Conservation (phyloP, 2,797 vertebrate species). For the Ficedula albicollis region DNA sequence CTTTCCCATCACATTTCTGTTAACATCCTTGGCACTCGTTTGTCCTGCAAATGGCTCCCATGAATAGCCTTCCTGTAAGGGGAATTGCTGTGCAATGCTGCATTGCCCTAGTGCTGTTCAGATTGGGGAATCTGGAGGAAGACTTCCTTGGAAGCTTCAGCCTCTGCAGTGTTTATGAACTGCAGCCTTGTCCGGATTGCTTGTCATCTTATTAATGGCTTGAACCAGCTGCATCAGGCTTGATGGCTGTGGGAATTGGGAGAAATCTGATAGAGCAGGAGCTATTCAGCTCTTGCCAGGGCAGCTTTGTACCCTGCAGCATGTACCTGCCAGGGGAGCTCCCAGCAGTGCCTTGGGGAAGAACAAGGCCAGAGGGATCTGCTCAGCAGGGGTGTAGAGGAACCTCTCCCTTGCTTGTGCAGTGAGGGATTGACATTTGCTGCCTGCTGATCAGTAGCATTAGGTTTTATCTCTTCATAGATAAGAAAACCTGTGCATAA, state of each 20-base stretch:
- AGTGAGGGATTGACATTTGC: not conserved
- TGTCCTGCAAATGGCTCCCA: not conserved
- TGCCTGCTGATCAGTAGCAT: not conserved
- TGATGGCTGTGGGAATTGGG: not conserved
- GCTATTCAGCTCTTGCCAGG: not conserved
- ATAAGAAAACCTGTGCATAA: not conserved
- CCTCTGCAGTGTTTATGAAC: not conserved
- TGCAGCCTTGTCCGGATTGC: not conserved
- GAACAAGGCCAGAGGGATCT: not conserved
- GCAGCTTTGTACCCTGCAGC: not conserved
- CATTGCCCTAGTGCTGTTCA: not conserved
- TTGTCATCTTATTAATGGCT: slow-evolving; percentile 6
- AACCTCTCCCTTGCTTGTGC: not conserved
- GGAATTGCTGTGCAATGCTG: slow-evolving; percentile 8
- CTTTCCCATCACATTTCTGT: not conserved
- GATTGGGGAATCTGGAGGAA: not conserved
- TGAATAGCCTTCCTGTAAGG: not conserved
- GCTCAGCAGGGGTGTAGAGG: not conserved
- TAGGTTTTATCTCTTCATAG: not conserved
- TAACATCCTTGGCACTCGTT: not conserved
- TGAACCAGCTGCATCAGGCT: not conserved
- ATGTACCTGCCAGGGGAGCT: not conserved
- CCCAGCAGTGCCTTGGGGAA: not conserved
- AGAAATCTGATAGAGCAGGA: not conserved
- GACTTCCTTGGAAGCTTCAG: slow-evolving; percentile 8